These are phyloP conservation scores for Leuciscus idus DNA, from an alignment of 2,113 vertebrate genomes.

Conservation along the genomic window DNA sequence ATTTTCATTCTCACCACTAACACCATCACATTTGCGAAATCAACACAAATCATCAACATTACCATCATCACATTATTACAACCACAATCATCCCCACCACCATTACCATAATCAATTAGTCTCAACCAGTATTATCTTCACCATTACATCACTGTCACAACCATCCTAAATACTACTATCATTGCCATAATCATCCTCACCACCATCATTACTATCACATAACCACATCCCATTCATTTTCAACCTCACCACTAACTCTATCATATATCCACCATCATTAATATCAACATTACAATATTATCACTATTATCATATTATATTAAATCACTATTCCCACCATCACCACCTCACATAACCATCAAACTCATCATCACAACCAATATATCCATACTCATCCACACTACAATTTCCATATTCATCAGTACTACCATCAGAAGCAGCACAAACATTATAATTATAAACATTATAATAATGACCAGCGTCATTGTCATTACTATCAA, in stretches of 20 bases:
- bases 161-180: not conserved
- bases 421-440: not conserved
- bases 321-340: not conserved
- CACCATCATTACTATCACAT: not conserved
- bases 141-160: not conserved
- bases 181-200: not conserved
- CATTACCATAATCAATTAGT: not conserved
- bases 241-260: not conserved
- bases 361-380: too few species aligned
- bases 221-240: not conserved
- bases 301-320: too few species aligned
- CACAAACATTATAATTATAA: conserved; percentile 4
- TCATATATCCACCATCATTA: not conserved
- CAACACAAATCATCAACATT: not conserved
- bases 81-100: not conserved
- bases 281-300: not conserved
- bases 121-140: not conserved
- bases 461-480: not conserved
- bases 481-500: not conserved
- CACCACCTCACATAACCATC: too few species aligned
- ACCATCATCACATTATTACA: not conserved
- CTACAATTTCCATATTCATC: not conserved
- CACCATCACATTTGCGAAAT: not conserved
- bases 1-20: not conserved
- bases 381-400: not conserved